These are phyloP conservation scores for Patella depressa DNA, from an alignment of 2,888 invertebrate genomes.

Conservation along the genomic window DNA sequence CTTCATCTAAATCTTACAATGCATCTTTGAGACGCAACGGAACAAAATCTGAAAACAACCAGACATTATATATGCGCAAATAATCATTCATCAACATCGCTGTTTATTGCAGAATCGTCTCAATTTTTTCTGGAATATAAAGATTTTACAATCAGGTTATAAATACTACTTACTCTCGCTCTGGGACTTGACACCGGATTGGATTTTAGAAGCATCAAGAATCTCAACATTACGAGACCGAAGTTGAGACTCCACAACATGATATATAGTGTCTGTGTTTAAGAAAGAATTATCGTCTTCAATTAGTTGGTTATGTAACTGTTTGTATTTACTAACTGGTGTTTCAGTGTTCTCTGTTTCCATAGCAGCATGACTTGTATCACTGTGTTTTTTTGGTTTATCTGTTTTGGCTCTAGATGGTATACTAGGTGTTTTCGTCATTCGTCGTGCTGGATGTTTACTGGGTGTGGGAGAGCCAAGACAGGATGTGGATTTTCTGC, in stretches of 20 bases:
- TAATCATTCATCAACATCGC: too few species aligned
- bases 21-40: too few species aligned
- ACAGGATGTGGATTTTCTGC: background rate
- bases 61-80: too few species aligned
- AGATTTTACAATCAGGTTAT: background rate
- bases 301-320: too few species aligned
- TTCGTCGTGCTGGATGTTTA: background rate
- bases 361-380: too few species aligned
- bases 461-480: background rate
- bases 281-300: slow-evolving; percentile 38
- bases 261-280: slow-evolving; percentile 54
- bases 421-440: background rate
- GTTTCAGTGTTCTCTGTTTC: too few species aligned
- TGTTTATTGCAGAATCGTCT: too few species aligned
- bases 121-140: too few species aligned
- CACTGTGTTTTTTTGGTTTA: background rate
- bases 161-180: slow-evolving; percentile 39
- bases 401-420: background rate
- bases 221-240: slow-evolving; percentile 37
- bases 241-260: slow-evolving; percentile 52
- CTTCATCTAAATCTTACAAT: too few species aligned
- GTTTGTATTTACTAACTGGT: too few species aligned
- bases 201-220: slow-evolving; percentile 37
- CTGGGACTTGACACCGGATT: slow-evolving; percentile 39
- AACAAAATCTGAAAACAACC: too few species aligned